phyloP scores from a whole-genome alignment of 1,140 invertebrate species.

The Aphelinus certus region DNA sequence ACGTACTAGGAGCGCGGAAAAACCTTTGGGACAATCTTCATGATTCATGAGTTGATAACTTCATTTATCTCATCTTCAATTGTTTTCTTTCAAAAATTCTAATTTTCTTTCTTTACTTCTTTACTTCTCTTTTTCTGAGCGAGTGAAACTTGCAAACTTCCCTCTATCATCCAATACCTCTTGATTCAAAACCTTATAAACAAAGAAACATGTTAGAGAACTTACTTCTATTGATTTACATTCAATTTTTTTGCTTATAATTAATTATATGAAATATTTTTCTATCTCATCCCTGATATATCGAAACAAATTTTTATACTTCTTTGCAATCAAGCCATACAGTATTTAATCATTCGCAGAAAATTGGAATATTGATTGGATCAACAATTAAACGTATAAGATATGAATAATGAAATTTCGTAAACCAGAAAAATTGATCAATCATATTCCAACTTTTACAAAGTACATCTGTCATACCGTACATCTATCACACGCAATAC shows the following conservation, averaged over 20 bases:
- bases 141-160: constrained; percentile 66
- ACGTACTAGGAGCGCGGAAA: constrained; percentile 58
- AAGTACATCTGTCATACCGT: constrained; percentile 46
- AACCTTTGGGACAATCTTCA: constrained; percentile 60
- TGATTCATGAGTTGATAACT: constrained; percentile 60
- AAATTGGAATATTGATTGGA: constrained; percentile 35
- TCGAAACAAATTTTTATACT: constrained; percentile 13
- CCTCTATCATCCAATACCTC: constrained; percentile 69
- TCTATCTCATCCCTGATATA: background rate
- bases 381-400: constrained; percentile 18
- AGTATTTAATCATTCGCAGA: constrained; percentile 28
- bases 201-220: constrained; percentile 67
- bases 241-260: constrained; percentile 32
- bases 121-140: constrained; percentile 39
- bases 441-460: constrained; percentile 63
- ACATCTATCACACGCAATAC: constrained; percentile 44
- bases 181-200: constrained; percentile 69
- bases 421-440: constrained; percentile 38
- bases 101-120: constrained; percentile 63
- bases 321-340: constrained; percentile 23
- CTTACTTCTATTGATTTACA: constrained; percentile 53
- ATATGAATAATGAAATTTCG: background rate
- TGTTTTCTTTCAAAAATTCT: constrained; percentile 59
- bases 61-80: constrained; percentile 63
- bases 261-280: too few relatives aligned